These are phyloP conservation scores for Palythoa grandis DNA, from an alignment of 92 coral and sea anemone species.

Conservation along the genomic window DNA sequence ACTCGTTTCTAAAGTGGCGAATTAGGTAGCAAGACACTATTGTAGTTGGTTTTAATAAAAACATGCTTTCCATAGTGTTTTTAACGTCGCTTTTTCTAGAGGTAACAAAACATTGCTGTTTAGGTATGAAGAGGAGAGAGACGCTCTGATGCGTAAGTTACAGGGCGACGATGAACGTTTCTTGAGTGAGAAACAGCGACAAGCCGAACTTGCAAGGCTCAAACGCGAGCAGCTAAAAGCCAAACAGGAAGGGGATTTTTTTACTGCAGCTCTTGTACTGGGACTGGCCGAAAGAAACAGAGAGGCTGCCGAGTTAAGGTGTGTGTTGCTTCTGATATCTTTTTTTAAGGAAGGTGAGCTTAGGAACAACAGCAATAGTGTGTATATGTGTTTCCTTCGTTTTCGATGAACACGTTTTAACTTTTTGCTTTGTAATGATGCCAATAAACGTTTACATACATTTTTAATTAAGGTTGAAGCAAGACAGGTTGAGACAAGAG, in stretches of 20 bases:
- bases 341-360: neutral
- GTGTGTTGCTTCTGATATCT: neutral
- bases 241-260: slow-evolving; percentile 91
- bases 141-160: slow-evolving; percentile 89
- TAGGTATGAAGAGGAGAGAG: slow-evolving; percentile 95
- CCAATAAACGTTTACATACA: neutral
- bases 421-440: no score
- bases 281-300: slow-evolving; percentile 97
- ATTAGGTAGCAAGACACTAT: no score
- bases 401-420: no score
- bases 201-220: slow-evolving; percentile 91
- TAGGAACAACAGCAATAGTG: no score
- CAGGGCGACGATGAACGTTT: slow-evolving; percentile 90
- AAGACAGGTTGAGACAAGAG: slow-evolving; percentile 91
- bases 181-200: slow-evolving; percentile 88
- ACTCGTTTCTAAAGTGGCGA: no score
- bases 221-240: slow-evolving; percentile 89
- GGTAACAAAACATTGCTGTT: neutral
- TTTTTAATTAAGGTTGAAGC: slow-evolving; percentile 65
- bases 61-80: no score
- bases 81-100: neutral
- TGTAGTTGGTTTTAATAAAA: no score
- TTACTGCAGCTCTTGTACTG: slow-evolving; percentile 93
- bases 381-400: no score
- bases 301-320: slow-evolving; percentile 93